Evolutionary conservation across 2,113 vertebrate species (phyloP).

Genomic region (Lepisosteus oculatus): DNA sequence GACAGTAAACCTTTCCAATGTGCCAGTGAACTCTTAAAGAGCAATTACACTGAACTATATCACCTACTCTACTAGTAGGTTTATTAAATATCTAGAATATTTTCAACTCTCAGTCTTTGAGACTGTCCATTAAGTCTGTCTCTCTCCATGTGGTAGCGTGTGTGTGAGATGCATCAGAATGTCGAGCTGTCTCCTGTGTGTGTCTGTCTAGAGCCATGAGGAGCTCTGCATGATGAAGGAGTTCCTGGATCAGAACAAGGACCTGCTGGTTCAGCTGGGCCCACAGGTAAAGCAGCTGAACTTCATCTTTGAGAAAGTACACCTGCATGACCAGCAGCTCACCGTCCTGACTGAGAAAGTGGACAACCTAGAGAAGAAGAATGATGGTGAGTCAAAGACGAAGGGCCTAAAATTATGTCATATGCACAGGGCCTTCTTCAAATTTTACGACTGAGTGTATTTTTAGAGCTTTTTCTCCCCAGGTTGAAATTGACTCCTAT

Average conservation of each 20-base stretch:
- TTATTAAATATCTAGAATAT: not conserved
- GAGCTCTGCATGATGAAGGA: conserved; percentile 27
- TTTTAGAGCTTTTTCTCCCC: too few relatives aligned
- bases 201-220: conserved; percentile 8
- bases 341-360: conserved; percentile 25
- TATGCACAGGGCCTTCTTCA: too few relatives aligned
- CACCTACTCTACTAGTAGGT: not conserved
- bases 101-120: conserved; percentile 18
- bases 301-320: conserved; percentile 29
- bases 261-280: conserved; percentile 37
- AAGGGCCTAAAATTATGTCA: too few relatives aligned
- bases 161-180: not conserved
- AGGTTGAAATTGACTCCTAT: too few relatives aligned
- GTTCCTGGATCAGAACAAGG: conserved; percentile 43
- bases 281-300: conserved; percentile 36
- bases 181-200: not conserved
- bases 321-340: conserved; percentile 36
- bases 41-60: not conserved
- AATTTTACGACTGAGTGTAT: too few relatives aligned
- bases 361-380: conserved; percentile 30
- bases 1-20: too few relatives aligned
- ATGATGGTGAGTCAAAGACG: conserved; percentile 23
- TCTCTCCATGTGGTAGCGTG: not conserved
- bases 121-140: not conserved
- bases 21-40: too few relatives aligned